Conservation (phyloP, 2,113 vertebrate species). For the Anoplopoma fimbria region DNA sequence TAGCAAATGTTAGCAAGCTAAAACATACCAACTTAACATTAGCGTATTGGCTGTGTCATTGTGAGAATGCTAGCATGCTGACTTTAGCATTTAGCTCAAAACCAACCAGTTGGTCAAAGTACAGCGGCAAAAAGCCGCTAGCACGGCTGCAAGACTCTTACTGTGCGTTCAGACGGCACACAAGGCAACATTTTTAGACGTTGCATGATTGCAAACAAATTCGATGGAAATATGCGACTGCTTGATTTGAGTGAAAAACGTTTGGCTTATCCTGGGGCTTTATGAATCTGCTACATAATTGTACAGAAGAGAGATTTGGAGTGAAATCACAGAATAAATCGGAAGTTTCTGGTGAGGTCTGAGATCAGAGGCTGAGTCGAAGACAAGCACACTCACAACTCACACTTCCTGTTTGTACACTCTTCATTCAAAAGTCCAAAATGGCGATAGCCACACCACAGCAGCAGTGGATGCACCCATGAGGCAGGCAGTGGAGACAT, state of each 20-base stretch:
- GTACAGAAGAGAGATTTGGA: neutral
- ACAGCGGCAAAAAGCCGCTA: neutral
- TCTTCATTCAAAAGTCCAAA: neutral
- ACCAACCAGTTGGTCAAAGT: neutral
- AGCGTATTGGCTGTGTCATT: neutral
- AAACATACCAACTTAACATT: neutral
- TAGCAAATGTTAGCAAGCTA: neutral
- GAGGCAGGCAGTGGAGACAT: constrained; percentile 43
- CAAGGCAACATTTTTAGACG: neutral
- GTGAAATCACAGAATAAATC: neutral
- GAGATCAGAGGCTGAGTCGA: neutral
- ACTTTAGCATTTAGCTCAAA: neutral
- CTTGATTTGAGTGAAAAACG: neutral
- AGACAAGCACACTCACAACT: neutral
- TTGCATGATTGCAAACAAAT: neutral
- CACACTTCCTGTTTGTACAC: neutral
- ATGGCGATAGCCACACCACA: constrained; percentile 16
- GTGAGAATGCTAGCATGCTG: neutral
- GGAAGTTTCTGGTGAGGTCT: neutral
- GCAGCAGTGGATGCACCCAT: constrained; percentile 32
- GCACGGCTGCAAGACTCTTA: neutral
- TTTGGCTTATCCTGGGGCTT: neutral
- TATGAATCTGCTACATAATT: neutral
- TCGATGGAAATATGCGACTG: neutral
- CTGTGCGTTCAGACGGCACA: neutral